These are phyloP conservation scores for Apotomis betuletana DNA, from an alignment of 2,888 invertebrate species.

Conservation along the genomic window DNA sequence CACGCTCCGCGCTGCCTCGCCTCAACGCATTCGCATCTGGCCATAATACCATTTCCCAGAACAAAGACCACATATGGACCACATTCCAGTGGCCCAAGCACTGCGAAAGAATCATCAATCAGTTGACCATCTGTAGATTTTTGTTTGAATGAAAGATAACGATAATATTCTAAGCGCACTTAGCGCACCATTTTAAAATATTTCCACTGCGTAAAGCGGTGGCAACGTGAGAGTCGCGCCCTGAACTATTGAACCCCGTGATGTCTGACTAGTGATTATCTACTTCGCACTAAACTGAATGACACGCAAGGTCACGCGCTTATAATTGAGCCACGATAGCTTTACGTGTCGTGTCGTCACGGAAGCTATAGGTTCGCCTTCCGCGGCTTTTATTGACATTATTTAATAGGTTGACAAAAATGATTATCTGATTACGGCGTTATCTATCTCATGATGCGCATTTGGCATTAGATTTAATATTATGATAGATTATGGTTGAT, in stretches of 20 bases:
- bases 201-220: constrained; percentile 8
- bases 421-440: no score
- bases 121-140: no score
- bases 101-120: no score
- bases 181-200: background rate
- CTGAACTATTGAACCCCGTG: background rate
- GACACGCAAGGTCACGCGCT: constrained; percentile 27
- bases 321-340: constrained; percentile 15
- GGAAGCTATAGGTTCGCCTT: constrained; percentile 13
- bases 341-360: background rate
- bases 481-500: background rate
- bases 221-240: constrained; percentile 18
- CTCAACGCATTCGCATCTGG: background rate
- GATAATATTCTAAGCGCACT: background rate
- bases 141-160: background rate
- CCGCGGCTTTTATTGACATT: background rate
- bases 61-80: no score
- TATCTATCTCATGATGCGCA: no score
- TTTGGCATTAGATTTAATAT: background rate
- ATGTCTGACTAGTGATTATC: constrained; percentile 13
- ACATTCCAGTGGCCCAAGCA: no score
- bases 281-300: constrained; percentile 1
- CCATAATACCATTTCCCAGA: no score
- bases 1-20: background rate
- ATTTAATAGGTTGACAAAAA: background rate